Conservation (phyloP, 2,113 vertebrate species). For the Proterorhinus semilunaris region DNA sequence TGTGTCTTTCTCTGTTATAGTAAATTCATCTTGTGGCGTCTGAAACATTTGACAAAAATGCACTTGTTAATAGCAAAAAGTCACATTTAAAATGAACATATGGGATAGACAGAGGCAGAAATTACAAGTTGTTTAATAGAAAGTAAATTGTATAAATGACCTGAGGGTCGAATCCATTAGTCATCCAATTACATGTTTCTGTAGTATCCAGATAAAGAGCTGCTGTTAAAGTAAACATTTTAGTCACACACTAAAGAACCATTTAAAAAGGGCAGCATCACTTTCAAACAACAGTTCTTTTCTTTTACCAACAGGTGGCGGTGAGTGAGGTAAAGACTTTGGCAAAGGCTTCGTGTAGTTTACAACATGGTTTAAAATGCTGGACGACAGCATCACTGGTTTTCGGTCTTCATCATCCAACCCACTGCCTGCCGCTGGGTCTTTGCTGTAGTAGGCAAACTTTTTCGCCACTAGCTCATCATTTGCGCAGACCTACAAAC, state of each 20-base stretch:
- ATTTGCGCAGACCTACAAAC: conserved; percentile 86
- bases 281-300: not conserved
- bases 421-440: not conserved
- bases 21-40: not conserved
- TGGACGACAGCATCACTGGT: conserved; percentile 51
- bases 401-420: conserved; percentile 12
- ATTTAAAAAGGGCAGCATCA: not conserved
- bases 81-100: not conserved
- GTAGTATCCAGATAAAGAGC: not conserved
- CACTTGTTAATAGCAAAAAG: not conserved
- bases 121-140: no score
- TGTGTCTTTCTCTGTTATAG: not conserved
- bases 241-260: not conserved
- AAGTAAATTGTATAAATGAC: conserved; percentile 19
- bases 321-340: not conserved
- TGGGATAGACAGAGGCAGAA: no score
- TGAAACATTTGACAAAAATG: not conserved
- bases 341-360: conserved; percentile 17
- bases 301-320: conserved; percentile 19
- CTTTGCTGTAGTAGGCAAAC: conserved; percentile 78
- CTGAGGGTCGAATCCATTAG: not conserved
- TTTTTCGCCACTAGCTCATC: conserved; percentile 88
- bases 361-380: conserved; percentile 37
- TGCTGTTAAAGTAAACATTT: conserved; percentile 20
- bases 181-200: conserved; percentile 9